A percentile compares a stretch with the other conserved stretches of the same genome.
Conservation (phyloP, 2,797 vertebrate genomes). For the Anabas testudineus region DNA sequence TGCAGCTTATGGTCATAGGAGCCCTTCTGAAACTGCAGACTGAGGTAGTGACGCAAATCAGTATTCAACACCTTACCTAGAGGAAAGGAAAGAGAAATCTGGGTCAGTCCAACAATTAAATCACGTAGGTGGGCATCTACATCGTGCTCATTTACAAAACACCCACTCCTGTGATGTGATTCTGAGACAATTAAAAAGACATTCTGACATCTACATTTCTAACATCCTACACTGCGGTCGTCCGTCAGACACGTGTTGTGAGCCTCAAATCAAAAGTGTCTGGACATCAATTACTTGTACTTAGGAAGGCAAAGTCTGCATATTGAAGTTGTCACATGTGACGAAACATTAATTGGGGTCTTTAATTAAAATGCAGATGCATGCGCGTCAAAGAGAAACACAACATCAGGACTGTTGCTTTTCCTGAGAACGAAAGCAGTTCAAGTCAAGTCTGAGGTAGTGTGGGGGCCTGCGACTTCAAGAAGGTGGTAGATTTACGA, state of each 20-base stretch:
- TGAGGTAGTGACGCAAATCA: conserved; percentile 97
- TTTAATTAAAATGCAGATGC: conserved; percentile 45
- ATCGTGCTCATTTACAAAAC: conserved; percentile 14
- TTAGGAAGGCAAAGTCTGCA: neutral
- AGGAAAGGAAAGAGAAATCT: conserved; percentile 38
- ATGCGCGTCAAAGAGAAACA: conserved; percentile 8
- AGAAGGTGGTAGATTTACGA: conserved; percentile 20
- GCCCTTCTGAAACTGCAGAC: conserved; percentile 99
- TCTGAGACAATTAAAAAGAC: conserved; percentile 28
- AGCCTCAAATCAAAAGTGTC: neutral
- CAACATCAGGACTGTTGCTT: neutral
- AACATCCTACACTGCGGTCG: neutral
- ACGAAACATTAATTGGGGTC: conserved; percentile 40
- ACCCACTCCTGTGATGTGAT: neutral
- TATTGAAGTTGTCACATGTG: conserved; percentile 15
- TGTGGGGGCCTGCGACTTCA: conserved; percentile 13
- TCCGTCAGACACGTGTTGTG: neutral
- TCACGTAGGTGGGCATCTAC: neutral
- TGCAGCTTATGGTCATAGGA: conserved; percentile 98
- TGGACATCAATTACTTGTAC: neutral
- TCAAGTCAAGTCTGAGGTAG: conserved; percentile 33
- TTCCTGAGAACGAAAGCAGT: conserved; percentile 17
- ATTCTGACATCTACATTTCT: conserved; percentile 9
- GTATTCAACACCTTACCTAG: conserved; percentile 97
- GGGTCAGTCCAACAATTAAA: conserved; percentile 46